phyloP scores from a whole-genome alignment of 2,113 vertebrate species.

The Tretioscincus oriximinensis region DNA sequence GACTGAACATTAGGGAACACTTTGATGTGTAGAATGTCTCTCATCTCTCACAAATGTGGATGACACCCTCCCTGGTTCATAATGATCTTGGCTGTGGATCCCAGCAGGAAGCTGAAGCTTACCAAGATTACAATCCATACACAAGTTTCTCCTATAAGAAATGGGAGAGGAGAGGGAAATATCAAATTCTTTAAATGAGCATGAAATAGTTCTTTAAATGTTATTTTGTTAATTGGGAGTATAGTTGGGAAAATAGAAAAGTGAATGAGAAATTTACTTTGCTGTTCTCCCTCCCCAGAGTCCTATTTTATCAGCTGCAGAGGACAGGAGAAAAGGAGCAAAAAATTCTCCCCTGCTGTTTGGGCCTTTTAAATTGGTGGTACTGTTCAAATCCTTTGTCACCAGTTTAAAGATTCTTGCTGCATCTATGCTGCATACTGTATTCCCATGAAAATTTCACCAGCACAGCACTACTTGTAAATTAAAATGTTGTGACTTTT shows the following conservation, averaged over 20 bases:
- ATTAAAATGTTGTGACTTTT: no score
- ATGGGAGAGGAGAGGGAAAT: not conserved
- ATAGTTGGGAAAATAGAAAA: not conserved
- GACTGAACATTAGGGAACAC: not conserved
- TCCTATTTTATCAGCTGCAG: no score
- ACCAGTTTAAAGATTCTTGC: no score
- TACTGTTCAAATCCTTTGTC: no score
- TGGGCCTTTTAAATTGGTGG: no score
- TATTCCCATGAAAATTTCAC: no score
- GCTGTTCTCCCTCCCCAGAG: no score
- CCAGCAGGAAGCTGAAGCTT: not conserved
- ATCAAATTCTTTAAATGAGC: conserved; percentile 34
- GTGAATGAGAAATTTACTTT: no score
- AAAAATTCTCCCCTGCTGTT: no score
- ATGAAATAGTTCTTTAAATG: conserved; percentile 60
- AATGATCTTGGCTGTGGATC: not conserved
- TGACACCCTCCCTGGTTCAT: not conserved
- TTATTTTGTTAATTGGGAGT: conserved; percentile 46
- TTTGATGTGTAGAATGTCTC: not conserved
- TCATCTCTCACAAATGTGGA: not conserved
- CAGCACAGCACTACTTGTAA: no score
- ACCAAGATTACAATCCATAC: not conserved
- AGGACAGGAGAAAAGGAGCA: no score
- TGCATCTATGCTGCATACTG: no score
- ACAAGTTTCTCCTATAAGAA: not conserved